These are phyloP conservation scores for Polypedilum vanderplanki DNA, from an alignment of 1,140 invertebrate genomes.

Conservation along the genomic window DNA sequence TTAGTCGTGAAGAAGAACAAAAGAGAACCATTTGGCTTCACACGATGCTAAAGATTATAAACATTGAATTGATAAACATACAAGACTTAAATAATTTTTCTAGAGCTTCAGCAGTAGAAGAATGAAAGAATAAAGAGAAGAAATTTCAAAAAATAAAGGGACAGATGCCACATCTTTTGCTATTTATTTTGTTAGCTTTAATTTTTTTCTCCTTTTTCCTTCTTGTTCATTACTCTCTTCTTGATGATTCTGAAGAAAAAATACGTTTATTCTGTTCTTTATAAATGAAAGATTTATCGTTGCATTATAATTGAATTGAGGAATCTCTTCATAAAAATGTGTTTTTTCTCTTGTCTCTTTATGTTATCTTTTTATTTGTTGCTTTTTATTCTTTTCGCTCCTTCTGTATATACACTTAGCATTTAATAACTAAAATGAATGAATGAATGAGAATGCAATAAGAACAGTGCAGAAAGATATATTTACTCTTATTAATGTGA, in stretches of 20 bases:
- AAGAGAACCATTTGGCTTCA: slow-evolving; percentile 19
- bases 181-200: neutral
- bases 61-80: slow-evolving; percentile 22
- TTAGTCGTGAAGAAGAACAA: neutral
- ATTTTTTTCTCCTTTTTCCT: neutral
- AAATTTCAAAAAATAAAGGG: neutral
- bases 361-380: too few relatives aligned
- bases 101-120: neutral
- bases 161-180: slow-evolving; percentile 22
- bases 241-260: neutral
- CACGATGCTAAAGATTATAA: neutral
- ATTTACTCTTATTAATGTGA: slow-evolving; percentile 21
- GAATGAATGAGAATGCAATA: neutral
- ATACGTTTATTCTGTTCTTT: neutral
- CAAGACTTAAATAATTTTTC: neutral
- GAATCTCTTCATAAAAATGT: neutral
- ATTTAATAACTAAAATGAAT: neutral
- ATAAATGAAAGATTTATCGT: slow-evolving; percentile 25
- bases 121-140: neutral
- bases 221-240: neutral
- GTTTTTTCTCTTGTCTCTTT: slow-evolving; percentile 1
- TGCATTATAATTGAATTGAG: slow-evolving; percentile 29
- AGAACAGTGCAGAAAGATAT: neutral
- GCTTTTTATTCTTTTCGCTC: too few relatives aligned
- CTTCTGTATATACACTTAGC: too few relatives aligned